Evolutionary conservation across 1,140 invertebrate species (phyloP), one percentile per base, ranked within the genome.

Genomic region (Muscidifurax raptorellus): DNA sequence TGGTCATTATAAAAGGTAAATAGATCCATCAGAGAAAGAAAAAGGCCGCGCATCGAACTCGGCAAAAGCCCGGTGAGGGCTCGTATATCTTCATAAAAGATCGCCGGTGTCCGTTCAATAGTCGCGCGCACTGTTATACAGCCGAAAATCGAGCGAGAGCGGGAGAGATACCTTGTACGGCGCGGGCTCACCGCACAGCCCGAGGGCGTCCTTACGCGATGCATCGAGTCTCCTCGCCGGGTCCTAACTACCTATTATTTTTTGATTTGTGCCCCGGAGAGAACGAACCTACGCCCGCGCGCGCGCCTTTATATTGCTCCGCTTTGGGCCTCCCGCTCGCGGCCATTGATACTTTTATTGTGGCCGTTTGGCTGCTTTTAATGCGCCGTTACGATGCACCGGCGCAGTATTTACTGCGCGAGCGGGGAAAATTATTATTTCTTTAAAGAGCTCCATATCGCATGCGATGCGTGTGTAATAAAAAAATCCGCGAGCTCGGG

Each of bases 211-310:
- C 84, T 83, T 87, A 88, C 81, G 87, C 82, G 52, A 18, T 59
- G 52, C 52, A 59, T n/a, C 36, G 36, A 2, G 32, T 66, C 22
- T 59, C 25, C n/a, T 64, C 47, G 44, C 69, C n/a, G 85, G 30
- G 64, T n/a, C 86, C 89, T 88, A 89, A 89, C 89, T 87, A 88
- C 86, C 87, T 86, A 90, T 90, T 90, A 90, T 82, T 89, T 90
- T 90, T 90, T 90, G 87, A 90, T 90, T 90, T 89, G 88, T 89
- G 87, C 86, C 69, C 84, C 52, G 71, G 71, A 76, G 71, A 76
- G 84, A 82, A 27, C 32, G 44, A 32, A 15, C 28, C 13, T 66
- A 32, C 28, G 52, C 30, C 71, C 80, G 71, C 30, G 76, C 80
- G 52, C 66, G 2, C 15, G 44, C 77, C 52, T 79, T 79, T 79